phyloP scores from a whole-genome alignment of 2,113 vertebrate species.

The Cololabis saira region DNA sequence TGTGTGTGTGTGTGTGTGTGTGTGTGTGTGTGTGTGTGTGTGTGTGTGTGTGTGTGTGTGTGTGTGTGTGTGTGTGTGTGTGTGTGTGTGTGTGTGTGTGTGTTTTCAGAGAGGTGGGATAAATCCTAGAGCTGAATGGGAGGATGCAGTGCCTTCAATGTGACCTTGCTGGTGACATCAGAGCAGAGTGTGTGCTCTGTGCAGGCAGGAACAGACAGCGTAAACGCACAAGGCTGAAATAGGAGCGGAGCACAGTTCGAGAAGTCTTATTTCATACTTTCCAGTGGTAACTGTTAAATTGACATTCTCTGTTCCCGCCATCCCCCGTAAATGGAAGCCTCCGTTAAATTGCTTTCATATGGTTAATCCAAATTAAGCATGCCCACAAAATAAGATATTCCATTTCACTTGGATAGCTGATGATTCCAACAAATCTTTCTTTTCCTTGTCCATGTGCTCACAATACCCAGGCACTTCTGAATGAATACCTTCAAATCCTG shows the following conservation, averaged over 20 bases:
- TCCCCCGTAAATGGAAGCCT: slow-evolving; percentile 68
- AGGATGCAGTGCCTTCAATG: slow-evolving; percentile 59
- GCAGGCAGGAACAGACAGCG: slow-evolving; percentile 26
- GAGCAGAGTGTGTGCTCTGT: slow-evolving; percentile 15
- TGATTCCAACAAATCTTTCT: slow-evolving; percentile 72
- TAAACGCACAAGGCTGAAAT: slow-evolving; percentile 26
- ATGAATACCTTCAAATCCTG: slow-evolving; percentile 65
- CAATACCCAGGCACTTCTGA: slow-evolving; percentile 64
- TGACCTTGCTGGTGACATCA: slow-evolving; percentile 74
- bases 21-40: too few species aligned
- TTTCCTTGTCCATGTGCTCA: slow-evolving; percentile 53
- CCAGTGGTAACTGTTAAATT: slow-evolving; percentile 75
- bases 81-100: too few species aligned
- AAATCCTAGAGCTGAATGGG: slow-evolving; percentile 50
- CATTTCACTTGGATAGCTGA: slow-evolving; percentile 75
- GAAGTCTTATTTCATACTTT: slow-evolving; percentile 76
- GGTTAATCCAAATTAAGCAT: slow-evolving; percentile 81
- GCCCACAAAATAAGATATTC: slow-evolving; percentile 76
- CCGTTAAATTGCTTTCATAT: slow-evolving; percentile 80
- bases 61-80: too few species aligned
- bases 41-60: too few species aligned
- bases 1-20: too few species aligned
- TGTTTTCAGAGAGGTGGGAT: slow-evolving; percentile 32
- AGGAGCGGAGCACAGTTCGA: slow-evolving; percentile 38
- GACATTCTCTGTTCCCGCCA: slow-evolving; percentile 72